Conservation (phyloP, 1,140 invertebrate species). For the Drosophila auraria region DNA sequence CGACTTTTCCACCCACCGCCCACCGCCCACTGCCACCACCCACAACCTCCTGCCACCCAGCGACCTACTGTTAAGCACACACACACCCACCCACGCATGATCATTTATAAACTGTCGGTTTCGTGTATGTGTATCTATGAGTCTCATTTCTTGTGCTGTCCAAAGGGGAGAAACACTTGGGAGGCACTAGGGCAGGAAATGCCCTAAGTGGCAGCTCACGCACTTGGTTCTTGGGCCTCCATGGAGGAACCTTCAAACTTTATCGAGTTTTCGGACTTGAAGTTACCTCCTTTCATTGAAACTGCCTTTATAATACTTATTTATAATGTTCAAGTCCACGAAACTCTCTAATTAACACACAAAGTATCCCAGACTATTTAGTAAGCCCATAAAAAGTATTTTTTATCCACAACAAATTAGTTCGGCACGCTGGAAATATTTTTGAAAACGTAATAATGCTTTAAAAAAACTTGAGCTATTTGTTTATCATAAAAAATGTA, state of each 20-base stretch:
- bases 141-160: not conserved
- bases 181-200: conserved; percentile 57
- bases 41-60: conserved; percentile 11
- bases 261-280: not conserved
- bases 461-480: not conserved
- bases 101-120: conserved; percentile 78
- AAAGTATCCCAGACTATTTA: conserved; percentile 1
- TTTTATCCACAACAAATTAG: not conserved
- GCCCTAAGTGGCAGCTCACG: conserved; percentile 63
- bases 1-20: conserved; percentile 15
- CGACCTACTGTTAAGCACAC: conserved; percentile 10
- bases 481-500: not conserved
- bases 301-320: not conserved
- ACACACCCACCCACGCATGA: conserved; percentile 53
- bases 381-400: conserved; percentile 3
- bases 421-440: not conserved
- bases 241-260: conserved; percentile 8
- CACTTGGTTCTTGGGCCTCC: conserved; percentile 34
- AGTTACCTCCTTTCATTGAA: not conserved
- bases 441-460: not conserved
- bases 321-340: not conserved
- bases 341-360: conserved; percentile 7
- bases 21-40: conserved; percentile 3
- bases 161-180: conserved; percentile 2
- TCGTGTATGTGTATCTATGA: conserved; percentile 9